These are phyloP conservation scores for Periphyllus acericola DNA, from an alignment of 2,888 invertebrate genomes.

Conservation along the genomic window DNA sequence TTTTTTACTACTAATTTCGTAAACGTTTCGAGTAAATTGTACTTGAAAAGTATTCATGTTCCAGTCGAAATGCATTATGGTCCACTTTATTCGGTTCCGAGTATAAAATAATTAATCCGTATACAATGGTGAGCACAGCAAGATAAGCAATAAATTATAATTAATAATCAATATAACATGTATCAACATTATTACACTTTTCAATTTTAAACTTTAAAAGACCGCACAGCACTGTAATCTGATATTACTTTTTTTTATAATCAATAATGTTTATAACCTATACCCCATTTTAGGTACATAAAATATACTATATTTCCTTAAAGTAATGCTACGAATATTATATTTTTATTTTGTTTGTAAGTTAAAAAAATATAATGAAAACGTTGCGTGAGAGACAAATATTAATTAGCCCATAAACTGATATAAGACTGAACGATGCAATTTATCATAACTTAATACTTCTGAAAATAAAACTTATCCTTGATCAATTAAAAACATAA, in stretches of 20 bases:
- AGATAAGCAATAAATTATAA: too few species aligned
- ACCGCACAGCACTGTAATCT: too few species aligned
- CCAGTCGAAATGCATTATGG: too few species aligned
- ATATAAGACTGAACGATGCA: background rate
- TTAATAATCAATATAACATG: too few species aligned
- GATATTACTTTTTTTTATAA: background rate
- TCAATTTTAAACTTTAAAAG: too few species aligned
- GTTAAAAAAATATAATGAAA: constrained; percentile 13
- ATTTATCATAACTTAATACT: constrained; percentile 27
- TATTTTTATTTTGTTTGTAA: background rate
- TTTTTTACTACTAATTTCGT: too few species aligned
- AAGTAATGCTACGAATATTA: background rate
- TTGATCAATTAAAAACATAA: constrained; percentile 24
- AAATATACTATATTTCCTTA: background rate
- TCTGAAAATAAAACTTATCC: constrained; percentile 1
- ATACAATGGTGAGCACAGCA: too few species aligned
- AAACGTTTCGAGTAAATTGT: too few species aligned
- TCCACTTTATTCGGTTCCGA: too few species aligned
- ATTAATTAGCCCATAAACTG: background rate
- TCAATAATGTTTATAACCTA: background rate
- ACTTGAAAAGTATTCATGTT: too few species aligned
- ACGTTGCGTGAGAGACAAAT: constrained; percentile 16
- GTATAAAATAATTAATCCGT: too few species aligned
- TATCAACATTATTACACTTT: too few species aligned
- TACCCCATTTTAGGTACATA: background rate